phyloP scores from a whole-genome alignment of 2,113 vertebrate species.

The Planiliza haematocheilus region DNA sequence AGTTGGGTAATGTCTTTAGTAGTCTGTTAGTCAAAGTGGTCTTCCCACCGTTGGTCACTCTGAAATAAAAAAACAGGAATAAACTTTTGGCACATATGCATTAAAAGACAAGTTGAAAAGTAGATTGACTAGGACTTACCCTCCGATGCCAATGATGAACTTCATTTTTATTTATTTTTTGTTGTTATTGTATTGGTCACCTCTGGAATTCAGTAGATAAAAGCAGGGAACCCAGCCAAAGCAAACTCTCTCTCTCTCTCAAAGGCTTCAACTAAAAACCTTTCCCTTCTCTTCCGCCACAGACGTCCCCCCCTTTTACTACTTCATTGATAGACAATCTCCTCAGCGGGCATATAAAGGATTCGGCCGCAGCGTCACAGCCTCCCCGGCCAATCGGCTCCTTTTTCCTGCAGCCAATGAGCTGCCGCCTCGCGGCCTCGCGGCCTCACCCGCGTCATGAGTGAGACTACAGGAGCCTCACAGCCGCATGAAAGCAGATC shows the following conservation, averaged over 20 bases:
- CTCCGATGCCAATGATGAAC: constrained; percentile 84
- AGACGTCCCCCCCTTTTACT: constrained; percentile 67
- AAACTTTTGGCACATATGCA: neutral
- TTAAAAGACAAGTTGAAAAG: neutral
- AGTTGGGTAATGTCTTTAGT: constrained; percentile 83
- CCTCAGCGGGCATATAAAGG: constrained; percentile 71
- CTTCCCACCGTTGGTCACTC: constrained; percentile 89
- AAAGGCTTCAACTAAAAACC: constrained; percentile 53
- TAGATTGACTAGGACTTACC: constrained; percentile 71
- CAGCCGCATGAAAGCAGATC: constrained; percentile 58
- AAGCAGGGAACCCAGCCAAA: constrained; percentile 73
- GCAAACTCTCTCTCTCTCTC: constrained; percentile 44
- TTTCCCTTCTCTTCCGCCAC: constrained; percentile 56
- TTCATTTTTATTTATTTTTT: constrained; percentile 77
- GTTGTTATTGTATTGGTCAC: constrained; percentile 76
- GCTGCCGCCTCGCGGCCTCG: constrained; percentile 17
- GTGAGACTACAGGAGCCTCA: constrained; percentile 1
- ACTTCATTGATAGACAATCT: constrained; percentile 87
- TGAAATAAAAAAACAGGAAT: constrained; percentile 47
- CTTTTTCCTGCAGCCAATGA: constrained; percentile 63
- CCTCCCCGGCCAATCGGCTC: constrained; percentile 45
- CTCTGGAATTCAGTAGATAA: constrained; percentile 72
- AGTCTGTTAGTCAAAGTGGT: constrained; percentile 85
- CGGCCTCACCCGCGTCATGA: constrained; percentile 11
- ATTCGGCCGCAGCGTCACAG: constrained; percentile 53